phyloP scores from a whole-genome alignment of 1,140 invertebrate species.

The Drosophila azteca region DNA sequence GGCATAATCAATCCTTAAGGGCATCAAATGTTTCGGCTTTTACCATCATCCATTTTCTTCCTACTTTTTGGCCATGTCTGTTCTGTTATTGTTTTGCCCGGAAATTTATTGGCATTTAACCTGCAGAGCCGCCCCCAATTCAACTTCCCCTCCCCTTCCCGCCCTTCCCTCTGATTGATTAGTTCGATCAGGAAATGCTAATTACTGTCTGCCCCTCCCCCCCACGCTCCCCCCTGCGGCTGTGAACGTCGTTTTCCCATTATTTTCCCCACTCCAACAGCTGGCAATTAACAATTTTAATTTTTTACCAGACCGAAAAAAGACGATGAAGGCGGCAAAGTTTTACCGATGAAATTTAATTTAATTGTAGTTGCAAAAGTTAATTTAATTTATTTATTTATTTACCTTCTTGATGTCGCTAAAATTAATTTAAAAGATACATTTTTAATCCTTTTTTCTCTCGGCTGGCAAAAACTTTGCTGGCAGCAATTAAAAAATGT shows the following conservation, averaged over 20 bases:
- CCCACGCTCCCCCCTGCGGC: too few species aligned
- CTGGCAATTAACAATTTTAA: constrained; percentile 51
- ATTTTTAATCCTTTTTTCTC: constrained; percentile 3
- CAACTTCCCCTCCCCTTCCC: background rate
- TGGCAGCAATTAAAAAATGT: constrained; percentile 17
- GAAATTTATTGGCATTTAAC: constrained; percentile 51
- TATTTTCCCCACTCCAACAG: constrained; percentile 15
- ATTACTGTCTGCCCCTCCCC: constrained; percentile 61
- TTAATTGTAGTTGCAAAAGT: constrained; percentile 28
- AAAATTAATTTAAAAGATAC: constrained; percentile 17
- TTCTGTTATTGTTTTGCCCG: constrained; percentile 37
- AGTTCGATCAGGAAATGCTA: constrained; percentile 76
- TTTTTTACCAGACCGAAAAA: constrained; percentile 18
- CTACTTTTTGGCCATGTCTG: constrained; percentile 3
- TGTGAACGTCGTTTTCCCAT: background rate
- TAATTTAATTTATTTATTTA: constrained; percentile 24
- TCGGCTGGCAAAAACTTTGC: constrained; percentile 17
- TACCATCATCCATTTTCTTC: constrained; percentile 3
- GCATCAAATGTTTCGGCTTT: too few species aligned
- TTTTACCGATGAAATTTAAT: constrained; percentile 3
- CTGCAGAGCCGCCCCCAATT: constrained; percentile 14
- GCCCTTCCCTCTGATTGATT: constrained; percentile 34
- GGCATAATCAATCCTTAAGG: too few species aligned
- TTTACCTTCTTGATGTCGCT: constrained; percentile 20
- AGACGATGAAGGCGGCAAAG: background rate